phyloP scores from a whole-genome alignment of 2,797 vertebrate species.

The Spinus olivaceus region DNA sequence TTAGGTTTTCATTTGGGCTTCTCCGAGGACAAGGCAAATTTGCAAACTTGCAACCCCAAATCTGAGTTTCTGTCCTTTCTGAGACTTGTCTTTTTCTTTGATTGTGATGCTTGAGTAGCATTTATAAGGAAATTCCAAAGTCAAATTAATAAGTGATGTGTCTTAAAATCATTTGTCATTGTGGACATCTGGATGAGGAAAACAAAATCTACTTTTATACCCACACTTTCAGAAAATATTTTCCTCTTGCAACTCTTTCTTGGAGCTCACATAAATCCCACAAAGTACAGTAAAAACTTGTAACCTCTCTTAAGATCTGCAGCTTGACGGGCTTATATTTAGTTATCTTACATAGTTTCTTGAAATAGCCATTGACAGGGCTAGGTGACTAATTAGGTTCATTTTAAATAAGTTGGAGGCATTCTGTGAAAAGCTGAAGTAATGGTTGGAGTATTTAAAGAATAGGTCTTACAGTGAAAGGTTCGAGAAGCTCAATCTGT shows the following conservation, averaged over 20 bases:
- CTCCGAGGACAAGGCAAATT: neutral
- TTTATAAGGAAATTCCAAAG: neutral
- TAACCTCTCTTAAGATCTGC: neutral
- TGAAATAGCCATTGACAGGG: neutral
- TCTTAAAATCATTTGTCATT: neutral
- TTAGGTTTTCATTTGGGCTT: neutral
- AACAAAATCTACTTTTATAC: conserved; percentile 17
- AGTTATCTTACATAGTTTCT: neutral
- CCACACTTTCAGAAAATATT: neutral
- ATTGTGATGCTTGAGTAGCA: neutral
- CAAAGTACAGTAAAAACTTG: neutral
- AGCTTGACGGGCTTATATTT: neutral
- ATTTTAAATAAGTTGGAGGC: conserved; percentile 3
- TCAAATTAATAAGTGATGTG: neutral
- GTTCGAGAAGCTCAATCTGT: neutral
- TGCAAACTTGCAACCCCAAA: neutral
- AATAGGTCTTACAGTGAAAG: neutral
- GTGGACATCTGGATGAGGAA: neutral
- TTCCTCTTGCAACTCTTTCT: neutral
- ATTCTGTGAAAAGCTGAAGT: neutral
- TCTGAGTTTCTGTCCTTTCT: neutral
- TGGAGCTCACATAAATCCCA: neutral
- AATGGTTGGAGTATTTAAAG: neutral
- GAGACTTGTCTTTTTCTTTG: neutral
- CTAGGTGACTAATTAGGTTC: conserved; percentile 14